A percentile compares a stretch with the other conserved stretches of the same genome.
Evolutionary conservation across 2,888 invertebrate species (phyloP).

Genomic region (Callosobruchus maculatus): DNA sequence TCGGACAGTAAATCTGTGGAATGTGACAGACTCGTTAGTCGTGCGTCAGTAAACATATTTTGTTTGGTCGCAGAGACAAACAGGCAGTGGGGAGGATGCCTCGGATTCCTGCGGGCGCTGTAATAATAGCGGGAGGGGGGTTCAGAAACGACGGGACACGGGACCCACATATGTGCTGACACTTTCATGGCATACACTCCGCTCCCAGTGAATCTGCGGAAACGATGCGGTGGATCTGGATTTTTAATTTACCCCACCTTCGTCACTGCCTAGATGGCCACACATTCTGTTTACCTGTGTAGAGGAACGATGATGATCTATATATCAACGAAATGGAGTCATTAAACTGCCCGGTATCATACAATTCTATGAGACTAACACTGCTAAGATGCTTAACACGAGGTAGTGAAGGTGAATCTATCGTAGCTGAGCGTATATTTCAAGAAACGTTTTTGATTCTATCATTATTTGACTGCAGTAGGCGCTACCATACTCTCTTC

Average conservation of each 20-base stretch:
- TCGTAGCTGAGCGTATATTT: no score
- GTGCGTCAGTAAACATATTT: conserved; percentile 8
- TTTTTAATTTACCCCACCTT: neutral
- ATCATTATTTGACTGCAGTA: no score
- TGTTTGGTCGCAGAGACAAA: conserved; percentile 11
- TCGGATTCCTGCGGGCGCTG: neutral
- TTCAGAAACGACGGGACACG: neutral
- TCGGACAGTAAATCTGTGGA: conserved; percentile 11
- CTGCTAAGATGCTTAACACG: no score
- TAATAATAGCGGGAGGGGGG: neutral
- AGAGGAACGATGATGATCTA: neutral
- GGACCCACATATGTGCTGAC: neutral
- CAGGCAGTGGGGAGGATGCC: neutral
- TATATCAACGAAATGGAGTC: no score
- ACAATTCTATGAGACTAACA: no score
- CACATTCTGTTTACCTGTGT: neutral
- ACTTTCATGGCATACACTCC: neutral
- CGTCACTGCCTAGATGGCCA: neutral
- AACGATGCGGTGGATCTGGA: neutral
- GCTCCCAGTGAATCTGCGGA: neutral
- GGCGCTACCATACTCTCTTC: no score
- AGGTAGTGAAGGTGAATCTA: no score
- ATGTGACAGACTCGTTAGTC: conserved; percentile 11
- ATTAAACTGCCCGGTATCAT: no score
- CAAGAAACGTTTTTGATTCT: no score